Conservation (phyloP, 35 echinoderm and acorn worm species). For the Heliocidaris tuberculata region DNA sequence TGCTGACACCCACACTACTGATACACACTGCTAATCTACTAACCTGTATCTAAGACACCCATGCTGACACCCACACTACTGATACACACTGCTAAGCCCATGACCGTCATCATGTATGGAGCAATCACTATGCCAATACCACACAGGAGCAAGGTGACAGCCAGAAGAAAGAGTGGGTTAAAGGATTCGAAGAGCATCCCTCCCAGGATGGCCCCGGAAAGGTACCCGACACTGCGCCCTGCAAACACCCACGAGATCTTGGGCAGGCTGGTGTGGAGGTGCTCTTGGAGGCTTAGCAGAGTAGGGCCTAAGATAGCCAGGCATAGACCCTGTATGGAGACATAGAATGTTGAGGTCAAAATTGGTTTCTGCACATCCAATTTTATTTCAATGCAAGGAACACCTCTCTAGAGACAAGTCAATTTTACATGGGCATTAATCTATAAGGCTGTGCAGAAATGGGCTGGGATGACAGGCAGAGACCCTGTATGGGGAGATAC, state of each 20-base stretch:
- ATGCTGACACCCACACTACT: slow-evolving; percentile 54
- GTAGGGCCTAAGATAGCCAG: slow-evolving; percentile 54
- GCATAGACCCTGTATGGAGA: slow-evolving; percentile 38
- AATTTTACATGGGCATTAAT: no score
- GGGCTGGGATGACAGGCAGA: no score
- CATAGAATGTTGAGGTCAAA: not conserved
- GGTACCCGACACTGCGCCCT: slow-evolving; percentile 52
- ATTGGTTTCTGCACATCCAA: no score
- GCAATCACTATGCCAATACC: slow-evolving; percentile 40
- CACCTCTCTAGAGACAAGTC: no score
- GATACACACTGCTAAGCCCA: not conserved
- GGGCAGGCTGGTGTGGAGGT: slow-evolving; percentile 11
- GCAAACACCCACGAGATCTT: slow-evolving; percentile 56
- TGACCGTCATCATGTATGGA: not conserved
- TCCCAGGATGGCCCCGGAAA: slow-evolving; percentile 39
- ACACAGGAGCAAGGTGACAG: not conserved
- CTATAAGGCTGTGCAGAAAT: no score
- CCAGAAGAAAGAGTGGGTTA: slow-evolving; percentile 50
- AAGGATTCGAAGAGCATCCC: slow-evolving; percentile 52
- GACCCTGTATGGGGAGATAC: no score
- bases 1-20: slow-evolving; percentile 48
- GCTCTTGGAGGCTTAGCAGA: not conserved
- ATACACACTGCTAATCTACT: not conserved
- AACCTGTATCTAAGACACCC: slow-evolving; percentile 68
- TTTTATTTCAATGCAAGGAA: no score